Percentiles rank a stretch among this genome's conserved stretches.
Evolutionary conservation across 2,888 invertebrate genomes (phyloP).

Genomic region (Galeruca laticollis): DNA sequence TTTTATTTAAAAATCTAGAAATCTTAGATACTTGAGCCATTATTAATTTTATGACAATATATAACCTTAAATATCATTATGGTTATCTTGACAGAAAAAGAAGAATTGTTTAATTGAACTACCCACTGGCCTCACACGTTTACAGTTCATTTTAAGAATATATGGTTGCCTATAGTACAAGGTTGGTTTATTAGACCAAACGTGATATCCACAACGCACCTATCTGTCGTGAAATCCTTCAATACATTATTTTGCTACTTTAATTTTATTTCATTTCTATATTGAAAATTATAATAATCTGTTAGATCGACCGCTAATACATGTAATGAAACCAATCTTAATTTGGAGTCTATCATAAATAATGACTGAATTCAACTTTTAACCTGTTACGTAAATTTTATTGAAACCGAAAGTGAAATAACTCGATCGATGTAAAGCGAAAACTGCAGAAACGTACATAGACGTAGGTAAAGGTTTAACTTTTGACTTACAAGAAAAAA

Average conservation of each 20-base stretch:
- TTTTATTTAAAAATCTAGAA: conserved; percentile 54
- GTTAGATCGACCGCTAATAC: neutral
- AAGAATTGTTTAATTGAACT: neutral
- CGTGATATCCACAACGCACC: no score
- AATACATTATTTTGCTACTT: conserved; percentile 6
- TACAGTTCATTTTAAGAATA: neutral
- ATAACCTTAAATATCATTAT: conserved; percentile 14
- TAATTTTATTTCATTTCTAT: neutral
- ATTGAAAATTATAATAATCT: neutral
- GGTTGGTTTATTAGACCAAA: no score
- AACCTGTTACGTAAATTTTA: conserved; percentile 24
- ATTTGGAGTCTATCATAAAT: conserved; percentile 1
- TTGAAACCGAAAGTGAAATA: conserved; percentile 27
- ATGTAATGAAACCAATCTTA: conserved; percentile 7
- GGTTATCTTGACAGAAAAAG: conserved; percentile 4
- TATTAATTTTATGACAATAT: conserved; percentile 3
- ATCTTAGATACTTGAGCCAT: conserved; percentile 23
- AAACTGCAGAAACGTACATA: conserved; percentile 1
- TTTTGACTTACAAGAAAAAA: no score
- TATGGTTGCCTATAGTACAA: neutral
- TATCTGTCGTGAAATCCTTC: no score
- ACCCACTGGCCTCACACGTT: no score
- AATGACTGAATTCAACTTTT: conserved; percentile 3
- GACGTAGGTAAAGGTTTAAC: neutral
- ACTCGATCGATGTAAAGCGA: conserved; percentile 15